Evolutionary conservation across 2,113 vertebrate genomes (phyloP).

Genomic region (Nyctereutes procyonoides): DNA sequence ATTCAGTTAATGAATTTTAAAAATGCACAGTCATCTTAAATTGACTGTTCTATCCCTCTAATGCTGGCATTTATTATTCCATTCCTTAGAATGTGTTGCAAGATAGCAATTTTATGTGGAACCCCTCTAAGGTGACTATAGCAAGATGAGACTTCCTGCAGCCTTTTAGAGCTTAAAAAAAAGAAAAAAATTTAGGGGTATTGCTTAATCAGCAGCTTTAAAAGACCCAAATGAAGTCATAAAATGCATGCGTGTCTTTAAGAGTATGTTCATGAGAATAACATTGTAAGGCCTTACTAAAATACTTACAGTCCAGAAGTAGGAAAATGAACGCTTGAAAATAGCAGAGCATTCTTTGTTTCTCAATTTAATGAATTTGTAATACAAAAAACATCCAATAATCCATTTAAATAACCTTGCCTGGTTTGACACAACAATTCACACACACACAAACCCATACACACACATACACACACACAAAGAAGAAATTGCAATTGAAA

Average conservation of each 20-base stretch:
- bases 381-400: slow-evolving; percentile 61
- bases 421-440: slow-evolving; percentile 64
- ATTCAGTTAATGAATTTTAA: slow-evolving; percentile 38
- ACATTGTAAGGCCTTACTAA: not conserved
- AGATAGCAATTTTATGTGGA: slow-evolving; percentile 10
- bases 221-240: slow-evolving; percentile 49
- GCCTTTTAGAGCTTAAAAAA: not conserved
- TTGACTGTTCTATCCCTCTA: not conserved
- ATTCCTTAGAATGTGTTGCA: not conserved
- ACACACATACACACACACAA: not conserved
- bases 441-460: not conserved
- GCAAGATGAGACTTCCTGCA: slow-evolving; percentile 27
- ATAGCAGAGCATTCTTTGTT: slow-evolving; percentile 78
- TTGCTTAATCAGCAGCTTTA: not conserved
- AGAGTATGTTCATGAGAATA: not conserved
- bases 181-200: not conserved
- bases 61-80: not conserved
- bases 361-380: slow-evolving; percentile 74
- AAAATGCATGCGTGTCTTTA: rapidly evolving
- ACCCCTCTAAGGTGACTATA: not conserved
- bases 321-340: slow-evolving; percentile 60
- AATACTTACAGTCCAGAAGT: not conserved
- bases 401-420: slow-evolving; percentile 84
- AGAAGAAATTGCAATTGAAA: slow-evolving; percentile 79
- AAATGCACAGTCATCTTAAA: slow-evolving; percentile 42